phyloP scores from a whole-genome alignment of 2,797 vertebrate species.

The Sebastes nivosus region DNA sequence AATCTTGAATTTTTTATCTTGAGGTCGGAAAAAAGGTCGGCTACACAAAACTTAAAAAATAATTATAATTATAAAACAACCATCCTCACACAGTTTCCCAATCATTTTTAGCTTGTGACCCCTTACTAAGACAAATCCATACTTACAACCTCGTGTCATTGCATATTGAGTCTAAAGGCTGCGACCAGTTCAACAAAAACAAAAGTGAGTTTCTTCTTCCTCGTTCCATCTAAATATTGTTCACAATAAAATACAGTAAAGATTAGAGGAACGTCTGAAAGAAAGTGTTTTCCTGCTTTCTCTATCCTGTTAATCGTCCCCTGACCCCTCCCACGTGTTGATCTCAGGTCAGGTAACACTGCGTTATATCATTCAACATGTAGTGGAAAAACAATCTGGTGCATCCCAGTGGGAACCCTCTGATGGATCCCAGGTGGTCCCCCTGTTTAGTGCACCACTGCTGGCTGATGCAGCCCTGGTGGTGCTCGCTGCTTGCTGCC shows the following conservation, averaged over 20 bases:
- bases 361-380: slow-evolving; percentile 25
- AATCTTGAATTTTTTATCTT: too few species aligned
- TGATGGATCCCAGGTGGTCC: slow-evolving; percentile 38
- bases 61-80: neutral
- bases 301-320: neutral
- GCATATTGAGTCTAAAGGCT: neutral
- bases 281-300: neutral
- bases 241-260: neutral
- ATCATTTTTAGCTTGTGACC: neutral
- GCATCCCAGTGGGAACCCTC: slow-evolving; percentile 26
- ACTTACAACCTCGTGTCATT: neutral
- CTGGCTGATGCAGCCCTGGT: neutral
- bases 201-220: neutral
- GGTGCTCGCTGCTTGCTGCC: slow-evolving; percentile 40
- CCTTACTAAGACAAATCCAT: neutral
- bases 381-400: slow-evolving; percentile 17
- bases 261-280: neutral
- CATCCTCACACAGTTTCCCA: neutral
- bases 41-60: neutral
- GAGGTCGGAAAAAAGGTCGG: neutral
- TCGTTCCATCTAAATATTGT: neutral
- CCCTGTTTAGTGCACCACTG: slow-evolving; percentile 8
- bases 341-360: neutral
- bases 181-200: neutral
- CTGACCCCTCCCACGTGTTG: neutral